Conservation (phyloP, 2,113 vertebrate genomes). For the Trichomycterus rosablanca region DNA sequence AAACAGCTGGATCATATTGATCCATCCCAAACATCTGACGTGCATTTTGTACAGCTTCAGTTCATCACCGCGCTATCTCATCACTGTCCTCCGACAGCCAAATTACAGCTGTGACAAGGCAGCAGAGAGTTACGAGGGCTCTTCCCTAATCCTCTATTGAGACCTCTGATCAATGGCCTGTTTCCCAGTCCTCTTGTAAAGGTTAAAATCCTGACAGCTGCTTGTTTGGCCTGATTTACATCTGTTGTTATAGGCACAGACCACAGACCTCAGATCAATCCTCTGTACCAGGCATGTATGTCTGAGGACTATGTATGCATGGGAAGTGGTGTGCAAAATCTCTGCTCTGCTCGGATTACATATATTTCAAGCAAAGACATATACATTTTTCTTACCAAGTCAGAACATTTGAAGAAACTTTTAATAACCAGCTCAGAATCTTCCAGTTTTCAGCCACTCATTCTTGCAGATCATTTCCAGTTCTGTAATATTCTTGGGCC, state of each 20-base stretch:
- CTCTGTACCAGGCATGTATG: no score
- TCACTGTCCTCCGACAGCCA: conserved; percentile 72
- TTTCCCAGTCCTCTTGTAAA: conserved; percentile 20
- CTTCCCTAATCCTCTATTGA: conserved; percentile 1
- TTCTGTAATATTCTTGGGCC: no score
- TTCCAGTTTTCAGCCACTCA: no score
- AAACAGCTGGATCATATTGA: background rate
- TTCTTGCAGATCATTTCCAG: no score
- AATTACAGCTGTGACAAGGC: conserved; percentile 53
- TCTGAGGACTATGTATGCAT: no score
- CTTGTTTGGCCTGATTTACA: conserved; percentile 36
- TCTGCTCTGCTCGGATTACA: no score
- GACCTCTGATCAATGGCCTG: conserved; percentile 12
- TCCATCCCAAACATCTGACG: conserved; percentile 58
- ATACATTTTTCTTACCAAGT: no score
- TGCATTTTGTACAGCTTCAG: conserved; percentile 69
- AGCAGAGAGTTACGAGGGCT: conserved; percentile 15
- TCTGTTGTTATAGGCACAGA: conserved; percentile 14
- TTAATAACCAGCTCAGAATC: no score
- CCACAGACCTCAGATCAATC: conserved; percentile 32
- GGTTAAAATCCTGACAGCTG: conserved; percentile 24
- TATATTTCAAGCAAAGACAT: no score
- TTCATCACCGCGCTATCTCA: conserved; percentile 74
- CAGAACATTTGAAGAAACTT: no score
- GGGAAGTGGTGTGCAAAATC: no score